Evolutionary conservation across 2,113 vertebrate species (phyloP).

Genomic region (Esox niger): DNA sequence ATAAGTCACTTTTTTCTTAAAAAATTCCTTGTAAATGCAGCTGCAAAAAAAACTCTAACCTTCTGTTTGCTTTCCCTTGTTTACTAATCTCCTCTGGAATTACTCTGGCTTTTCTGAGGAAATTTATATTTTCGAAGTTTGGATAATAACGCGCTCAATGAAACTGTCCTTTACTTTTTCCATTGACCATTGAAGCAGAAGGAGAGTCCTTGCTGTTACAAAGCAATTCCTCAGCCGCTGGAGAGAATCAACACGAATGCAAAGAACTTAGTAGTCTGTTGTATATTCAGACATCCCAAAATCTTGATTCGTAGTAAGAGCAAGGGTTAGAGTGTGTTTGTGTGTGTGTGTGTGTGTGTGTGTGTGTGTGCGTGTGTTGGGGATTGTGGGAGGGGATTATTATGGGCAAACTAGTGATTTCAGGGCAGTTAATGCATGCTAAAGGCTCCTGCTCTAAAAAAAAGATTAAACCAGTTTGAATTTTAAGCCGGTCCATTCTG

Average conservation of each 20-base stretch:
- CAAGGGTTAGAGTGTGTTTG: background rate
- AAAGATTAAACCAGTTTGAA: too few relatives aligned
- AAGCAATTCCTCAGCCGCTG: constrained; percentile 14
- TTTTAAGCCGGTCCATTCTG: too few relatives aligned
- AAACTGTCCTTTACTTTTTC: constrained; percentile 35
- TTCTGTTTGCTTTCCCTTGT: constrained; percentile 18
- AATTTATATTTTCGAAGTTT: constrained; percentile 18
- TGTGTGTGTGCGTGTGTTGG: constrained; percentile 6
- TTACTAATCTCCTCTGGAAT: constrained; percentile 59
- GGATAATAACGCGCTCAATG: constrained; percentile 44
- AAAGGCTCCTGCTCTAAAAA: too few relatives aligned
- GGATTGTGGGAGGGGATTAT: background rate
- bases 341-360: constrained; percentile 3
- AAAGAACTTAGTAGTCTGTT: background rate
- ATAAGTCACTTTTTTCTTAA: background rate
- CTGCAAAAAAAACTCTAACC: constrained; percentile 2
- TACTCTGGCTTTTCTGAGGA: constrained; percentile 48
- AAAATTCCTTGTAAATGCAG: background rate
- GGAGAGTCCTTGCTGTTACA: constrained; percentile 23
- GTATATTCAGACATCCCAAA: constrained; percentile 17
- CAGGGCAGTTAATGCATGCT: background rate
- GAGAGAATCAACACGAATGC: constrained; percentile 6
- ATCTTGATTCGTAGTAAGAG: constrained; percentile 33
- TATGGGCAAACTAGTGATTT: background rate
- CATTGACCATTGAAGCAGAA: constrained; percentile 24